phyloP scores from a whole-genome alignment of 2,113 vertebrate genomes.

The Platysternon megacephalum region DNA sequence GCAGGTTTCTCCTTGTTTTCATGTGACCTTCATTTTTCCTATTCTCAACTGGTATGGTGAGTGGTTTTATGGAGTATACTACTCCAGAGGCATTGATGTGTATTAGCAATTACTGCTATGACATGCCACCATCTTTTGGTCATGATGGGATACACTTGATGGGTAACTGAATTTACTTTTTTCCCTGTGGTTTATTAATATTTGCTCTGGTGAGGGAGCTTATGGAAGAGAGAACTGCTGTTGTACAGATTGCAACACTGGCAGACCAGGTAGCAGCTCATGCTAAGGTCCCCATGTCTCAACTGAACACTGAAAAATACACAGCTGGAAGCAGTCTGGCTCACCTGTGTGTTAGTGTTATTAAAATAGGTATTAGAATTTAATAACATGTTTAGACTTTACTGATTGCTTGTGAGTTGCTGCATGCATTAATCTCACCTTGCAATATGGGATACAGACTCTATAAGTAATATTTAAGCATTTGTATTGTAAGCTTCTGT shows the following conservation, averaged over 20 bases:
- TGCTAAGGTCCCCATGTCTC: not conserved
- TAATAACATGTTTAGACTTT: not conserved
- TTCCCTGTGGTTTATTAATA: slow-evolving; percentile 24
- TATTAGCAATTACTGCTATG: not conserved
- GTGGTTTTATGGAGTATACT: not conserved
- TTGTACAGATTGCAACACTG: slow-evolving; percentile 20
- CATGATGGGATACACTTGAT: not conserved
- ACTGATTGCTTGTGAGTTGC: not conserved
- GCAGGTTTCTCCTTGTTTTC: not conserved
- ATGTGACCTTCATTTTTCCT: not conserved
- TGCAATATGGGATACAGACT: not conserved
- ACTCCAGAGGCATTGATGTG: not conserved
- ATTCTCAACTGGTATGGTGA: not conserved
- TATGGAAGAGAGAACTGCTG: slow-evolving; percentile 28
- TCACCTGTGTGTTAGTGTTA: not conserved
- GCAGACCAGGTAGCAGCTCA: not conserved
- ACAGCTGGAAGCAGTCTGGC: not conserved
- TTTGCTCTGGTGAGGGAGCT: not conserved
- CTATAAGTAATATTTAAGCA: not conserved
- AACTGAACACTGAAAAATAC: not conserved
- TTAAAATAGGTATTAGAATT: not conserved
- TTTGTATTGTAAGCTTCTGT: not conserved
- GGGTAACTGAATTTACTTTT: not conserved
- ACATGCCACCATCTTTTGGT: not conserved
- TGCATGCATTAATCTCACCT: not conserved